These are phyloP conservation scores for Antrozous pallidus DNA, from an alignment of 2,797 vertebrate genomes.

Conservation along the genomic window DNA sequence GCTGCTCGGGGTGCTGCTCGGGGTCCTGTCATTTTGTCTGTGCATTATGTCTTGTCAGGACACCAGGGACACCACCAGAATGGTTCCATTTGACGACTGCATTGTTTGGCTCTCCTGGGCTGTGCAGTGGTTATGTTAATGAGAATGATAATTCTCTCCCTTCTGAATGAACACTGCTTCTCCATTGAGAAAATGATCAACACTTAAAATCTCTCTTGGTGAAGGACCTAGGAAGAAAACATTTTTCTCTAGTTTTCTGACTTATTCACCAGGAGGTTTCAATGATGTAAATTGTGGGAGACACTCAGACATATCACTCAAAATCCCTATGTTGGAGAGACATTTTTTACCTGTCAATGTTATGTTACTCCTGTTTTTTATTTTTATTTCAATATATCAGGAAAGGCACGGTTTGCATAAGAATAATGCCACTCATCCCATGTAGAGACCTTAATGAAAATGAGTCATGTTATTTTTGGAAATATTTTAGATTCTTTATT, in stretches of 20 bases:
- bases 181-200: slow-evolving; percentile 64
- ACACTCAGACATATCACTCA: neutral
- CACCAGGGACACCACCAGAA: slow-evolving; percentile 47
- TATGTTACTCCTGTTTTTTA: neutral
- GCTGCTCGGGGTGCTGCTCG: neutral
- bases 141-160: slow-evolving; percentile 54
- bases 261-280: neutral
- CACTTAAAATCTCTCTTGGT: slow-evolving; percentile 64
- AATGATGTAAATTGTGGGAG: neutral
- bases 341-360: neutral
- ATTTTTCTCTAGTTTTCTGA: slow-evolving; percentile 43
- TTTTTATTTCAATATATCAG: slow-evolving; percentile 30
- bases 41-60: slow-evolving; percentile 23
- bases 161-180: slow-evolving; percentile 63
- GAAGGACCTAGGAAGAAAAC: slow-evolving; percentile 65
- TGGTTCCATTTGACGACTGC: slow-evolving; percentile 12
- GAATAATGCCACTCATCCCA: neutral
- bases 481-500: slow-evolving; percentile 30
- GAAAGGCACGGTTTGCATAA: neutral
- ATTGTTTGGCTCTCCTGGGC: neutral
- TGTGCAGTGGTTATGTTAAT: slow-evolving; percentile 22
- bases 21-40: slow-evolving; percentile 9
- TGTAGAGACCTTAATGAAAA: neutral
- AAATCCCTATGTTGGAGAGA: neutral
- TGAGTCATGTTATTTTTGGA: slow-evolving; percentile 7